These are phyloP conservation scores for Addax nasomaculatus DNA, from an alignment of 2,113 vertebrate genomes.

Conservation along the genomic window DNA sequence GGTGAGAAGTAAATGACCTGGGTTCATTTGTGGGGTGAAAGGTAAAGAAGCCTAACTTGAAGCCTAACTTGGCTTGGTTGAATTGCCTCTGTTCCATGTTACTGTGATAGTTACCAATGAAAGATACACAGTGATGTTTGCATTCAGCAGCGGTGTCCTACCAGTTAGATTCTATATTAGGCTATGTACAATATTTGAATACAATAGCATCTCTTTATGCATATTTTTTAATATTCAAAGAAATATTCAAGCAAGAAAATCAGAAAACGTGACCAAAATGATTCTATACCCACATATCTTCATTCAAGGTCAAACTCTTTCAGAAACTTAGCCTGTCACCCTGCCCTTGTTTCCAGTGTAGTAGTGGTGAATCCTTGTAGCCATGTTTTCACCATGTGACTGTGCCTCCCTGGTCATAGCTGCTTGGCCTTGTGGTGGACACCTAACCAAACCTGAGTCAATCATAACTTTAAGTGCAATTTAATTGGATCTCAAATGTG, in stretches of 20 bases:
- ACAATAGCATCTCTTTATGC: background rate
- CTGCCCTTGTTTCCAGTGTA: background rate
- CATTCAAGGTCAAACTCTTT: background rate
- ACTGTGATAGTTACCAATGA: background rate
- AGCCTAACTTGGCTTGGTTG: background rate
- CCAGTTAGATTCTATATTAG: background rate
- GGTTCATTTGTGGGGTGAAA: conserved; percentile 37
- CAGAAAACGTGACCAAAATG: background rate
- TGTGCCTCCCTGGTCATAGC: background rate
- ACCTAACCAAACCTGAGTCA: background rate
- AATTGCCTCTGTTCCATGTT: background rate
- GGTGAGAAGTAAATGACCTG: conserved; percentile 33
- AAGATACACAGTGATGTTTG: background rate
- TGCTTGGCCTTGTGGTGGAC: background rate
- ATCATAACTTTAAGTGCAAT: background rate
- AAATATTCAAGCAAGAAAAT: background rate
- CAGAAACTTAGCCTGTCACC: background rate
- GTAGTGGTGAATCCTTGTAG: no score
- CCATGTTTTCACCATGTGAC: background rate
- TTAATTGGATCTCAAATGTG: background rate
- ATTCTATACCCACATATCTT: background rate
- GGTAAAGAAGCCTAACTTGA: background rate
- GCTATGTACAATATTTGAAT: background rate
- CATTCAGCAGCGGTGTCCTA: background rate
- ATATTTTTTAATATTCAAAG: background rate